phyloP scores from a whole-genome alignment of 2,797 vertebrate species.

The Neosilurus hyrtlii region DNA sequence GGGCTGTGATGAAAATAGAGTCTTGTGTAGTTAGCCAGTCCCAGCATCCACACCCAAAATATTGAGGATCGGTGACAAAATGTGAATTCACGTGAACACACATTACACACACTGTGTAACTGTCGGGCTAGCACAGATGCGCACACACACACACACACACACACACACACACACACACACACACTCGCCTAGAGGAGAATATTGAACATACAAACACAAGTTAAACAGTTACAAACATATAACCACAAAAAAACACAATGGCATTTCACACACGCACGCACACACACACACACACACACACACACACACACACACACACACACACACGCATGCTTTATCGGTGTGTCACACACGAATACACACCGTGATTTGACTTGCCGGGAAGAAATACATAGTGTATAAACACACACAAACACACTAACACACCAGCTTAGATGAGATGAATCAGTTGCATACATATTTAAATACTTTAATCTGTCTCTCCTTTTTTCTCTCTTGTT shows the following conservation, averaged over 20 bases:
- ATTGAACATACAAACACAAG: background rate
- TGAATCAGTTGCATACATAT: background rate
- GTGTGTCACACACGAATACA: slow-evolving; percentile 7
- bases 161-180: slow-evolving; percentile 20
- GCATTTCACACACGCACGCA: slow-evolving; percentile 9
- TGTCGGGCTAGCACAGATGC: slow-evolving; percentile 25
- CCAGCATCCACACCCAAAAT: too few relatives aligned
- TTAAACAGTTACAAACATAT: slow-evolving; percentile 21
- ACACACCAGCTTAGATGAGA: background rate
- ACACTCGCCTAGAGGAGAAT: background rate
- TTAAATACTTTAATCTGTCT: slow-evolving; percentile 11
- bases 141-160: slow-evolving; percentile 24
- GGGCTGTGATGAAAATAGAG: too few relatives aligned
- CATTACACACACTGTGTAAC: background rate
- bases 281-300: slow-evolving; percentile 6
- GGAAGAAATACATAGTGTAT: background rate
- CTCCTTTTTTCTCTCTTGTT: background rate
- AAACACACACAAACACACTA: slow-evolving; percentile 20
- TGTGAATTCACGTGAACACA: background rate
- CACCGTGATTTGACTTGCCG: background rate
- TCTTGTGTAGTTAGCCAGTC: too few relatives aligned
- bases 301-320: slow-evolving; percentile 17
- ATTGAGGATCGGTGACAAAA: background rate
- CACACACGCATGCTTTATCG: background rate
- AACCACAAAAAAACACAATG: slow-evolving; percentile 28